Base-by-base conservation (phyloP, 2,888 invertebrate species). In the Cantharis rufa region DNA sequence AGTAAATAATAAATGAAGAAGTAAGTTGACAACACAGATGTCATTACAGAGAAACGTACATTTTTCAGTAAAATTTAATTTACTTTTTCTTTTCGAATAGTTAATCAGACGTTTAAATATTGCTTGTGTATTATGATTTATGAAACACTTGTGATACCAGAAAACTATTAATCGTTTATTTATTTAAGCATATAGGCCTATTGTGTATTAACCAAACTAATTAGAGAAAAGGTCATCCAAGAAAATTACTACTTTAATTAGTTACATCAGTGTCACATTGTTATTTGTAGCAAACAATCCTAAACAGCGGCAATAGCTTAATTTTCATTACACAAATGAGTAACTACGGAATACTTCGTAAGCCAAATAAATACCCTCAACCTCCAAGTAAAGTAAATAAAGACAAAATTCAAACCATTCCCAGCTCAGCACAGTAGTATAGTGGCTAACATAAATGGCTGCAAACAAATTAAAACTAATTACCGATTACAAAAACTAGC, bases 201-300 rank as follows among this genome's bases (percentile, higher is more conserved):
- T 48, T 11, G 4, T 48, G 48, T n/a, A 76, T 76, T 69, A 72
- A 72, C 69, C 62, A 48, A 61, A 69, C 71, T 72, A 68, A 69
- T 75, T 72, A 75, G 62, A 72, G 32, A 69, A n/a, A 75, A 72
- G 69, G 76, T 76, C 72, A 72, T 64, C 48, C 62, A 75, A 64
- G 70, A 70, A 70, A 70, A 61, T 70, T 48, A n/a, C 48, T n/a
- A 64, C 69, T 72, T 76, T 76, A 76, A 76, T 76, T 76, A 76
- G 76, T 70, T 24, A 72, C 76, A 75, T 76, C 70, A 76, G 63
- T 76, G 76, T 70, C 72, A 70, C 69, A 48, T 48, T 48, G 28
- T 70, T 48, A 32, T 32, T 61, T 69, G 15, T 69, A 69, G 64
- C 21, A 66, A 66, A 66, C 48, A 18, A 66, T 66, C 24, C 21